Base-by-base conservation (phyloP, 2,113 vertebrate species). In the Ariopsis seemanni region DNA sequence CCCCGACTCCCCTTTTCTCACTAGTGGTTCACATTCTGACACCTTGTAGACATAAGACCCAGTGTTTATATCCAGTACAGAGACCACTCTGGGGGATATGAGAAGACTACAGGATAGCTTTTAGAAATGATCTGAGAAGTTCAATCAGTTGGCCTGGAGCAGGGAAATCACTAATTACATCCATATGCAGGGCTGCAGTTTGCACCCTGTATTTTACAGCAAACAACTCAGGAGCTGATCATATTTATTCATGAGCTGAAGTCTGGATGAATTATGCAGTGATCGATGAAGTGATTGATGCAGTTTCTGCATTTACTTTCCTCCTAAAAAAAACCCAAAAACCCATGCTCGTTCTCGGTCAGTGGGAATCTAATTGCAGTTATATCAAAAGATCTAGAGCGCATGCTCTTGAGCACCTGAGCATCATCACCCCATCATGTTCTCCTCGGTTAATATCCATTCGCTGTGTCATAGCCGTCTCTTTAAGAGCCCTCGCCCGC, bases 401-500 rank as follows among this genome's bases (percentile, higher is more conserved):
- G 4, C n/a, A 80, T 55, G 25, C 17, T 52, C 52, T 25, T 77
- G 10, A 52, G 74, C 48, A 77, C 48, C 50, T 77, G 79, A 74
- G 86, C 67, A 74, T 87, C 85, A 82, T 82, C 53, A 12, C 63
- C 65, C 78, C 25, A 42, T 42, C 50, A 27, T 60, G 30, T 27
- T 22, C 74, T 69, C 65, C 79, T 50, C 65, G 87, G 60, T 72
- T 42, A 20, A 79, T 22, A 86, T 57, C 85, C 34, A 82, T 82
- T 88, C 89, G 87, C 87, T 89, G 84, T 90, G 91, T 89, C 34
- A 27, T 34, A 91, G 92, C 91, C 93, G 94, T 92, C 94, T 92
- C 94, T 96, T 97, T 96, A 97, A 97, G 94, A 94, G 87, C 90
- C 90, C 87, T 90, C 91, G 86, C 91, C 94, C 94, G 91, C 94